Base-by-base conservation (phyloP, 2,888 invertebrate genomes). In the Cyrtodaria siliqua region DNA sequence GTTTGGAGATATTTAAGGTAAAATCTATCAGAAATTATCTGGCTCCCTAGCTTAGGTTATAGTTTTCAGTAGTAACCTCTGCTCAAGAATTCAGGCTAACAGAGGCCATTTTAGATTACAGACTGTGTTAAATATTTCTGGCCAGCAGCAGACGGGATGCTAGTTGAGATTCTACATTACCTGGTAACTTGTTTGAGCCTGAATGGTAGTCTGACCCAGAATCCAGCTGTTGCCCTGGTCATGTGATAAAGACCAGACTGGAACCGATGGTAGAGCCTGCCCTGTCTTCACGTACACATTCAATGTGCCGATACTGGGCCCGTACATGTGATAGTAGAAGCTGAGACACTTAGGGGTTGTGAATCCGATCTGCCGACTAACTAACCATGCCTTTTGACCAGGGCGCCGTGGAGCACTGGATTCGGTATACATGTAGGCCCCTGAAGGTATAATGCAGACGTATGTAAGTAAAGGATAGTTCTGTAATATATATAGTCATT, bases 371-470 rank as follows among this genome's bases (percentile, higher is more conserved):
- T 67, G 63, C 0, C 79, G 64, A 57, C 86, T 85, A 44, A 87
- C 79, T 8, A 89, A 78, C 42, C 84, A 82, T 0, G 87, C 89
- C 47, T 83, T 85, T 47, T 87, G 79, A 18, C 84, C 84, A 6
- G 75, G 69, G 26, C 60, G 63, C 59, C 80, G 68, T 6, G 86
- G 86, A 4, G 73, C 6, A 56, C 86, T 85, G 12, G 86, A 81
- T 71, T 90, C 89, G 59, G 85, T 87, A 71, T 88, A 91, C 84
- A 91, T 80, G 69, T 91, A 91, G 29, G 88, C 83, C 47, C 91
- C 91, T 89, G 61, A 12, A 82, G 62, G 16, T 38, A 44, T 6
- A 44, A n/a, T n/a, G n/a, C n/a, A n/a, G n/a, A n/a, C n/a, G n/a
- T n/a, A n/a, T n/a, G n/a, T n/a, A n/a, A n/a, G n/a, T n/a, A n/a